Evolutionary conservation across 2,113 vertebrate species (phyloP).

Genomic region (Physeter macrocephalus): DNA sequence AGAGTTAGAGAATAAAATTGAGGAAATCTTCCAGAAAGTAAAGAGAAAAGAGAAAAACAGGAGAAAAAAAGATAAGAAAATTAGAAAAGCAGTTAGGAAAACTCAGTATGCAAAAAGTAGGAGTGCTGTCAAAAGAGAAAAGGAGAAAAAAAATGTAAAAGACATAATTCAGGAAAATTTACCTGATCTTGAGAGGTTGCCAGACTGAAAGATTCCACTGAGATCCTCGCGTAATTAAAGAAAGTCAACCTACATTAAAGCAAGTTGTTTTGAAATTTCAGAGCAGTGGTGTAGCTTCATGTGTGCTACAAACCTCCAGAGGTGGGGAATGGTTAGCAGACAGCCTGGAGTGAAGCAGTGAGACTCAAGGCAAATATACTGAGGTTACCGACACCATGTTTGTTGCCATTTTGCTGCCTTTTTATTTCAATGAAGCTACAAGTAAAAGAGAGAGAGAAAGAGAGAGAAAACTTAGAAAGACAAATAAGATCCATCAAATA

Average conservation of each 20-base stretch:
- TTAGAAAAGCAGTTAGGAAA: background rate
- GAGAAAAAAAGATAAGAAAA: background rate
- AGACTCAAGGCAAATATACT: background rate
- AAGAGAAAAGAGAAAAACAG: background rate
- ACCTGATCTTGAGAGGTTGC: background rate
- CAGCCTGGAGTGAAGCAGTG: background rate
- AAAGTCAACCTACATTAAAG: background rate
- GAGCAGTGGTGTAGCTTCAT: background rate
- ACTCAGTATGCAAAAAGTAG: background rate
- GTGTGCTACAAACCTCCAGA: background rate
- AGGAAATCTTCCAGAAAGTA: background rate
- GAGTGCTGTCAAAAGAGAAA: background rate
- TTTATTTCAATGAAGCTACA: background rate
- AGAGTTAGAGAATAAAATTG: background rate
- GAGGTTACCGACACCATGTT: background rate
- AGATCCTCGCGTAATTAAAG: background rate
- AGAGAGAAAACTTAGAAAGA: background rate
- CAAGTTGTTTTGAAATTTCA: background rate
- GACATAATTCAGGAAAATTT: background rate
- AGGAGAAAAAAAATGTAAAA: background rate
- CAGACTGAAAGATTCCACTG: background rate
- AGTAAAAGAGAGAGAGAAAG: background rate
- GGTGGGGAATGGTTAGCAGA: background rate
- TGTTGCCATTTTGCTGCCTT: background rate
- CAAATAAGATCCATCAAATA: background rate